Conservation (phyloP, 1,140 invertebrate species). For the Tachypleus tridentatus region DNA sequence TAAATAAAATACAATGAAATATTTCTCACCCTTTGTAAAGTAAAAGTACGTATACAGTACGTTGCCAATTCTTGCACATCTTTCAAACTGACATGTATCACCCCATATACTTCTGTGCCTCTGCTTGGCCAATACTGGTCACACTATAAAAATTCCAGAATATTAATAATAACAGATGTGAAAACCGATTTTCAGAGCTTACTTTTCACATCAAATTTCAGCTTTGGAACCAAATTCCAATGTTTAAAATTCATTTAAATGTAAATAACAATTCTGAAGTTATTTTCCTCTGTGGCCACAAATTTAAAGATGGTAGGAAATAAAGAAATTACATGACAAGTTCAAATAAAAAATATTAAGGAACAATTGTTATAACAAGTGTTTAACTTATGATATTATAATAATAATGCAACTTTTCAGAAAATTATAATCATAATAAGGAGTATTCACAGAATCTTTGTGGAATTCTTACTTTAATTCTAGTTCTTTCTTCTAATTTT, state of each 20-base stretch:
- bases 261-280: too few species aligned
- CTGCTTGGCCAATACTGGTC: constrained; percentile 95
- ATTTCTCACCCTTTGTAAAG: constrained; percentile 45
- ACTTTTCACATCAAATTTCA: background rate
- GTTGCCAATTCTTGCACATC: constrained; percentile 95
- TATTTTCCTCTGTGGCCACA: too few species aligned
- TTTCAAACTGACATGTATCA: constrained; percentile 79
- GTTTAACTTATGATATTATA: too few species aligned
- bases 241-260: background rate
- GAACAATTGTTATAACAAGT: too few species aligned
- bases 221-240: background rate
- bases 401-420: too few species aligned
- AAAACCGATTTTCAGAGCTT: too few species aligned
- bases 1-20: background rate
- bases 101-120: constrained; percentile 85
- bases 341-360: too few species aligned
- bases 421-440: too few species aligned
- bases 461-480: constrained; percentile 51
- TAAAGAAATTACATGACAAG: too few species aligned
- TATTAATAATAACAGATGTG: too few species aligned
- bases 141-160: constrained; percentile 39
- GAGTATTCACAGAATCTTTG: too few species aligned
- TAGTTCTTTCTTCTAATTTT: constrained; percentile 84
- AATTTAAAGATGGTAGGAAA: too few species aligned
- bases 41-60: constrained; percentile 95